Evolutionary conservation across 2,113 vertebrate genomes (phyloP).

Genomic region (Plecotus auritus): DNA sequence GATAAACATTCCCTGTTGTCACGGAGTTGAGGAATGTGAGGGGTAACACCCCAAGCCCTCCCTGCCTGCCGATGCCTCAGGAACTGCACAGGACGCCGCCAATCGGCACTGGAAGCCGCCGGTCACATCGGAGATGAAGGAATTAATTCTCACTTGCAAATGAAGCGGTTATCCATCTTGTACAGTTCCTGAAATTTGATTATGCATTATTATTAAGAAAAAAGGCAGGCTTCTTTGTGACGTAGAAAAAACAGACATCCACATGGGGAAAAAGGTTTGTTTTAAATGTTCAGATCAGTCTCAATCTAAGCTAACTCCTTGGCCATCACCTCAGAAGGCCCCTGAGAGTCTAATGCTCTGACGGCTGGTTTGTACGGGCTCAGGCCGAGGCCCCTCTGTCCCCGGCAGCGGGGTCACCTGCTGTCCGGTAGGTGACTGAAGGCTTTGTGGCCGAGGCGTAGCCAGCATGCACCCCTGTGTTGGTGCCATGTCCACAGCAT

Average conservation of each 20-base stretch:
- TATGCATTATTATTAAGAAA: slow-evolving; percentile 13
- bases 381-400: not conserved
- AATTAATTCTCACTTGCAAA: slow-evolving; percentile 20
- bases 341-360: not conserved
- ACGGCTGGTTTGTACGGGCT: not conserved
- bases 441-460: not conserved
- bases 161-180: not conserved
- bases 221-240: not conserved
- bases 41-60: not conserved
- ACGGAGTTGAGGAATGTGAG: not conserved
- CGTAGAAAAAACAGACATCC: not conserved
- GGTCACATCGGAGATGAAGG: not conserved
- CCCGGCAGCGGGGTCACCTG: not conserved
- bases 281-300: not conserved
- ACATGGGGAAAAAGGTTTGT: not conserved
- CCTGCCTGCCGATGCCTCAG: not conserved
- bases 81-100: not conserved
- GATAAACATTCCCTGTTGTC: not conserved
- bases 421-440: not conserved
- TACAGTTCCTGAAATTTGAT: not conserved
- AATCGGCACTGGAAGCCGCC: not conserved
- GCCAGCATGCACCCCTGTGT: not conserved
- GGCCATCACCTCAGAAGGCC: not conserved
- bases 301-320: not conserved
- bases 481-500: not conserved